These are phyloP conservation scores for Mus caroli DNA, from an alignment of 2,797 vertebrate genomes.

Conservation along the genomic window DNA sequence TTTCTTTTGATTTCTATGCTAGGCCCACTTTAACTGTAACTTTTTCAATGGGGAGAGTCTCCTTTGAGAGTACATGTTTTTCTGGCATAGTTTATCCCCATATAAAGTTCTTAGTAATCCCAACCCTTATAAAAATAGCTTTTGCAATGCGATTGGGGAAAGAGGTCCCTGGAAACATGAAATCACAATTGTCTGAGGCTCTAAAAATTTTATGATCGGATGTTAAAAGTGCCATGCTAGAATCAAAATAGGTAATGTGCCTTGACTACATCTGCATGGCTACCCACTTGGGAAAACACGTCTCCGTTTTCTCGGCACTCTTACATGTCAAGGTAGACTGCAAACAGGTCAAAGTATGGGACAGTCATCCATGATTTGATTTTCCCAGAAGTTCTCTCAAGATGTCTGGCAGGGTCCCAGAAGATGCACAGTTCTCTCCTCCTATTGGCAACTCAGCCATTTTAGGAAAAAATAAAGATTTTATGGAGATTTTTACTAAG, in stretches of 20 bases:
- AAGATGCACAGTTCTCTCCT: slow-evolving; percentile 58
- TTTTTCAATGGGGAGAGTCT: neutral
- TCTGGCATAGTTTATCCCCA: slow-evolving; percentile 52
- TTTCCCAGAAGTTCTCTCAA: slow-evolving; percentile 61
- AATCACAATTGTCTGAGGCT: neutral
- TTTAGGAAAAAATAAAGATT: slow-evolving; percentile 75
- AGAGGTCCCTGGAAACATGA: neutral
- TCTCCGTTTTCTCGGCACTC: neutral
- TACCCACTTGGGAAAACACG: neutral
- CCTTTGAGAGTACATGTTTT: slow-evolving; percentile 1
- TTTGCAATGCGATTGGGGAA: neutral
- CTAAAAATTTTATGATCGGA: neutral
- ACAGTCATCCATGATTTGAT: slow-evolving; percentile 60
- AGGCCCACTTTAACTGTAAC: neutral
- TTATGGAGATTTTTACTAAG: slow-evolving; percentile 80
- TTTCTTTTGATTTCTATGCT: slow-evolving; percentile 33
- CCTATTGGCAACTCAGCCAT: slow-evolving; percentile 65
- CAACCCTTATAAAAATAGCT: neutral
- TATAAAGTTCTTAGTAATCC: slow-evolving; percentile 18
- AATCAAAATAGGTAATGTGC: slow-evolving; percentile 26
- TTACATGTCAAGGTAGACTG: slow-evolving; percentile 44
- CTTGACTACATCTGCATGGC: neutral
- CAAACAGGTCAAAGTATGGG: neutral
- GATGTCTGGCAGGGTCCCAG: slow-evolving; percentile 65
- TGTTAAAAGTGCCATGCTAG: slow-evolving; percentile 22